Percentiles rank a stretch among this genome's conserved stretches.
Conservation (phyloP, 2,113 vertebrate species). For the Deroptyus accipitrinus region DNA sequence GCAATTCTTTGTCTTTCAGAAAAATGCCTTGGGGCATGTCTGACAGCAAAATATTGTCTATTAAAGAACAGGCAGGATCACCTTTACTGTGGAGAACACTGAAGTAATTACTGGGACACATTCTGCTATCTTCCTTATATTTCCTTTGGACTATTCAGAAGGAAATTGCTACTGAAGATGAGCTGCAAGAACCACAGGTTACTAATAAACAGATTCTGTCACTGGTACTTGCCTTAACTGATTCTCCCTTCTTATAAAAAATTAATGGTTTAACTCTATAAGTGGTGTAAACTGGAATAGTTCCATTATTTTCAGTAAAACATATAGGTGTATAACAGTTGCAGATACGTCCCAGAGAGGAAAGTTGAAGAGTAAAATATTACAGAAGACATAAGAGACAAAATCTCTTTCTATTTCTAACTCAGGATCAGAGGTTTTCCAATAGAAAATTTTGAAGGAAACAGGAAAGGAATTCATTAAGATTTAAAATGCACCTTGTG, state of each 20-base stretch:
- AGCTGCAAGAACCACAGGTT: not conserved
- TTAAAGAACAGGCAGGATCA: not conserved
- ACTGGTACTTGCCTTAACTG: not conserved
- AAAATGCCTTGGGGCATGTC: constrained; percentile 26
- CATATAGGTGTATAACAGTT: not conserved
- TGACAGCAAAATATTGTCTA: constrained; percentile 28
- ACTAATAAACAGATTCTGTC: not conserved
- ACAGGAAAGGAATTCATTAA: not conserved
- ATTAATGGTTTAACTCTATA: not conserved
- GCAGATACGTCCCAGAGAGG: not conserved
- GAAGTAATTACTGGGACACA: constrained; percentile 28
- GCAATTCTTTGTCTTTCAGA: constrained; percentile 42
- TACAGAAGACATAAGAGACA: not conserved
- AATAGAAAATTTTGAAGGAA: not conserved
- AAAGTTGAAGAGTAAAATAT: not conserved
- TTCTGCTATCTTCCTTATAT: not conserved
- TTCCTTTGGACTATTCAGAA: not conserved
- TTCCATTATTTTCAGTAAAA: not conserved
- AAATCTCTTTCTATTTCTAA: not conserved
- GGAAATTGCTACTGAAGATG: not conserved
- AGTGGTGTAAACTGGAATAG: not conserved
- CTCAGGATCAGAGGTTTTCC: not conserved
- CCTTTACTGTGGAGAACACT: constrained; percentile 15
- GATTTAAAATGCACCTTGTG: not conserved
- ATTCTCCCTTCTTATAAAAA: not conserved